phyloP scores from a whole-genome alignment of 2,888 invertebrate genomes.

The Pseudoips prasinana region DNA sequence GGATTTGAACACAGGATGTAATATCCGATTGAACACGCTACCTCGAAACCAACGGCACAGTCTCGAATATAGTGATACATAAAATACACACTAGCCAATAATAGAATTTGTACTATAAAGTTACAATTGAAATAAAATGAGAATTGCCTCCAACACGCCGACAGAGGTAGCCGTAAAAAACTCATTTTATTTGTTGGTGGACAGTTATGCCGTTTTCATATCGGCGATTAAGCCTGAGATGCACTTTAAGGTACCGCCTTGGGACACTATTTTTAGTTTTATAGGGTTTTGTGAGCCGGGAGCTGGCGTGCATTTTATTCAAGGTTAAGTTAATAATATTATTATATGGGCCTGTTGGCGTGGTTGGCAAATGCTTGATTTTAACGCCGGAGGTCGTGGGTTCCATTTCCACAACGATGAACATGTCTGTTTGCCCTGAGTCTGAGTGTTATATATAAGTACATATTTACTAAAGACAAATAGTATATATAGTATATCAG shows the following conservation, averaged over 20 bases:
- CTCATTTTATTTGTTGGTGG: slow-evolving; percentile 59
- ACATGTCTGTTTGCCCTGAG: too few species aligned
- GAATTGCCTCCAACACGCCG: slow-evolving; percentile 39
- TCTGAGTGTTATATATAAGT: too few species aligned
- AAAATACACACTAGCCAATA: slow-evolving; percentile 8
- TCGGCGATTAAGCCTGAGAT: slow-evolving; percentile 45
- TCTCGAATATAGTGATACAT: too few species aligned
- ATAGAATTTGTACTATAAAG: slow-evolving; percentile 43
- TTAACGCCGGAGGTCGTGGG: too few species aligned
- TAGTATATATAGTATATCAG: too few species aligned
- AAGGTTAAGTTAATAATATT: not conserved
- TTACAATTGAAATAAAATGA: slow-evolving; percentile 56
- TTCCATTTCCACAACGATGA: too few species aligned
- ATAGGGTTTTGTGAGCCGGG: slow-evolving; percentile 36
- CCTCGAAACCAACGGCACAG: too few species aligned
- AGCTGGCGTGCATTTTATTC: slow-evolving; percentile 13
- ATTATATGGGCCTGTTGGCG: too few species aligned
- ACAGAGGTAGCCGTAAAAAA: slow-evolving; percentile 58
- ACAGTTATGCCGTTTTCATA: slow-evolving; percentile 54
- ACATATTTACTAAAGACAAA: too few species aligned
- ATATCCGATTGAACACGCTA: too few species aligned
- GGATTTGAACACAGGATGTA: too few species aligned
- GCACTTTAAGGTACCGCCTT: slow-evolving; percentile 40
- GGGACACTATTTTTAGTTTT: slow-evolving; percentile 57
- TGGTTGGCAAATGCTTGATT: too few species aligned